Evolutionary conservation across 2,888 invertebrate species (phyloP).

Genomic region (Colostygia pectinataria): DNA sequence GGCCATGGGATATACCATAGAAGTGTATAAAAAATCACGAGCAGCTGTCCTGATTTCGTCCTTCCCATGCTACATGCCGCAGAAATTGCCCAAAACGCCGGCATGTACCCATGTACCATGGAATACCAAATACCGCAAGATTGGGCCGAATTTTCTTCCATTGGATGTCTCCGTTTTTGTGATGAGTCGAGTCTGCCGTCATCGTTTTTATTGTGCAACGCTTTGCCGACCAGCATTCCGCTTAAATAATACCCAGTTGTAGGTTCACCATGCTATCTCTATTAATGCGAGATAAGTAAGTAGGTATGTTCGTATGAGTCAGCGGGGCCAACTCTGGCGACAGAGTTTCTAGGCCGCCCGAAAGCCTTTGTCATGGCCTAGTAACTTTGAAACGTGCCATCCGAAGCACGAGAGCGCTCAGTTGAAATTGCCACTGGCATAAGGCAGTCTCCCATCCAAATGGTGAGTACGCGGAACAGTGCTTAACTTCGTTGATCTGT

Average conservation of each 20-base stretch:
- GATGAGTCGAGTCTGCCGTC: constrained; percentile 40
- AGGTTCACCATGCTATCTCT: constrained; percentile 36
- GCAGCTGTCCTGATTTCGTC: constrained; percentile 2
- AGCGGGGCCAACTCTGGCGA: too few species aligned
- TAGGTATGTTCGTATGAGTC: too few species aligned
- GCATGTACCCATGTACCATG: constrained; percentile 19
- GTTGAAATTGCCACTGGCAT: too few species aligned
- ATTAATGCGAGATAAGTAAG: not conserved
- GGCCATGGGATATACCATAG: too few species aligned
- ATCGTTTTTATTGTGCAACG: constrained; percentile 67
- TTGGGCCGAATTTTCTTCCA: constrained; percentile 23
- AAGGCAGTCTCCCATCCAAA: too few species aligned
- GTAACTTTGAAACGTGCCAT: too few species aligned
- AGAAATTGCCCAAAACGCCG: constrained; percentile 17
- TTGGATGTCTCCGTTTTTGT: constrained; percentile 40
- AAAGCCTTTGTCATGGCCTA: too few species aligned
- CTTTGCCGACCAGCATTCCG: constrained; percentile 64
- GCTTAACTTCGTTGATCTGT: too few species aligned
- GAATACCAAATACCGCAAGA: constrained; percentile 17
- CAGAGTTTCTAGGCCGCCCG: too few species aligned
- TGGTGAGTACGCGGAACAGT: too few species aligned
- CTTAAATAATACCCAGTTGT: constrained; percentile 61
- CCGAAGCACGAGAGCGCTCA: too few species aligned
- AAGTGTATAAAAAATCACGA: too few species aligned
- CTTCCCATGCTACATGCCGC: constrained; percentile 16